Conservation (phyloP, 2,888 invertebrate species). For the Synergus japonicus region DNA sequence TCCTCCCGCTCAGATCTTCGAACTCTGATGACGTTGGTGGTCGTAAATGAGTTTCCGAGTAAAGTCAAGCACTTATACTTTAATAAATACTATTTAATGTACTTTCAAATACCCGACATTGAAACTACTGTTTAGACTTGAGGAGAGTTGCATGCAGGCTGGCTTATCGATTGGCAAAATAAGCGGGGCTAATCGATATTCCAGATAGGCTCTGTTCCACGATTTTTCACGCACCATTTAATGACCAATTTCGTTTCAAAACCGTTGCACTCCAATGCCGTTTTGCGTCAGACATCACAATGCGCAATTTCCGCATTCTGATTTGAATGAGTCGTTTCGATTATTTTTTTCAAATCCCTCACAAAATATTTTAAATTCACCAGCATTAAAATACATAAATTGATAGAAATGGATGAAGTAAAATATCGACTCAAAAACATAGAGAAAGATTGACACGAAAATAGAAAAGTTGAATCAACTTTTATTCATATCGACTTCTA, state of each 20-base stretch:
- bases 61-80: neutral
- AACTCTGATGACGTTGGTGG: constrained; percentile 10
- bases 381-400: neutral
- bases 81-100: neutral
- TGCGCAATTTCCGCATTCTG: constrained; percentile 22
- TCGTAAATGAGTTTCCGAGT: neutral
- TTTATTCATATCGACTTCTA: constrained; percentile 17
- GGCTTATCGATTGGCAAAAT: constrained; percentile 20
- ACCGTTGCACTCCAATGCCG: neutral
- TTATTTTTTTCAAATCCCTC: constrained; percentile 12
- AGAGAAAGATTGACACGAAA: constrained; percentile 5
- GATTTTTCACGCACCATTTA: constrained; percentile 41
- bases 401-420: neutral
- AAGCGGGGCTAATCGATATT: constrained; percentile 38
- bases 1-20: neutral
- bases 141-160: neutral
- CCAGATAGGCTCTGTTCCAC: constrained; percentile 21
- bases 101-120: neutral
- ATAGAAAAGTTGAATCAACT: neutral
- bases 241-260: constrained; percentile 35
- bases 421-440: neutral
- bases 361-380: neutral
- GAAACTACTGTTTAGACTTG: neutral
- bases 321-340: constrained; percentile 26
- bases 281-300: constrained; percentile 28